Evolutionary conservation across 2,113 vertebrate genomes (phyloP).

Genomic region (Xiphorhynchus elegans): DNA sequence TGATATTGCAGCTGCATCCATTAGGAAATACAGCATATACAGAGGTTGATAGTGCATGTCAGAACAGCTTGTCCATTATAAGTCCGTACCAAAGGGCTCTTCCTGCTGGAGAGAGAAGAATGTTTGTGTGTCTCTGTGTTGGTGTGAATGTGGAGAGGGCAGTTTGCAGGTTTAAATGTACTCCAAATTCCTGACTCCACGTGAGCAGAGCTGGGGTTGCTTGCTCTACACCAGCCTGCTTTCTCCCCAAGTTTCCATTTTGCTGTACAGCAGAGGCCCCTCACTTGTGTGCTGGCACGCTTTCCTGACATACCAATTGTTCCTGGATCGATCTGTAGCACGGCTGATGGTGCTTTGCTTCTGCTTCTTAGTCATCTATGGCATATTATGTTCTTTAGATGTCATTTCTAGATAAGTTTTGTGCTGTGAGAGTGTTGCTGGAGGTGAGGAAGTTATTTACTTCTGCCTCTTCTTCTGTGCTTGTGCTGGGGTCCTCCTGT

Average conservation of each 20-base stretch:
- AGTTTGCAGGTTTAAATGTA: not conserved
- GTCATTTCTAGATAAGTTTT: not conserved
- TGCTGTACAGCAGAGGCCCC: not conserved
- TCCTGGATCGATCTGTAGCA: not conserved
- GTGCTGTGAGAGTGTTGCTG: not conserved
- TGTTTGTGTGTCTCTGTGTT: not conserved
- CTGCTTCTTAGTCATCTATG: not conserved
- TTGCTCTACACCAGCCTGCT: not conserved
- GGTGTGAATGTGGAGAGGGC: not conserved
- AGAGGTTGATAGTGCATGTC: not conserved
- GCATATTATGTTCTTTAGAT: constrained; percentile 20
- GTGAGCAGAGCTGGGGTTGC: not conserved
- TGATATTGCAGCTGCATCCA: not conserved
- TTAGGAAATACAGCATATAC: not conserved
- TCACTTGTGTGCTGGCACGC: not conserved
- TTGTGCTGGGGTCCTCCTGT: constrained; percentile 26
- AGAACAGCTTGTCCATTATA: not conserved
- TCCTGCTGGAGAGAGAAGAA: not conserved
- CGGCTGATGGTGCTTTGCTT: not conserved
- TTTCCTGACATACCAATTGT: not conserved
- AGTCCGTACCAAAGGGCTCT: not conserved
- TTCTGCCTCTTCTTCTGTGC: constrained; percentile 69
- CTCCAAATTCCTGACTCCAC: not conserved
- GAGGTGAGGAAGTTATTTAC: constrained; percentile 53
- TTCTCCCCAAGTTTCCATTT: not conserved